Conservation (phyloP, 1,140 invertebrate genomes). For the Saccostrea glomerata region DNA sequence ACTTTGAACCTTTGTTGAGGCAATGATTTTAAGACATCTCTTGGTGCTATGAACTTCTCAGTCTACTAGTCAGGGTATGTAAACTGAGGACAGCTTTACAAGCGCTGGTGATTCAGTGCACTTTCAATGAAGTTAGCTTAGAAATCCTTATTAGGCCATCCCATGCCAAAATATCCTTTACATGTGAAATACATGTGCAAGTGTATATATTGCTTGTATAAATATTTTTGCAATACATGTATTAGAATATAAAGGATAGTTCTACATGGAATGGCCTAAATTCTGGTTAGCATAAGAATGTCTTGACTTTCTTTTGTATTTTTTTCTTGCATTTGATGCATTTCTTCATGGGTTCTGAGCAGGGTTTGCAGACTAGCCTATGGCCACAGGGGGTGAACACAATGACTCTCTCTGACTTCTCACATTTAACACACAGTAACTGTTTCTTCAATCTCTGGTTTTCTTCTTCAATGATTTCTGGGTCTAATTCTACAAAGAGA, state of each 20-base stretch:
- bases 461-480: conserved; percentile 32
- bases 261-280: neutral
- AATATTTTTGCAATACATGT: neutral
- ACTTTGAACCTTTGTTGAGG: no score
- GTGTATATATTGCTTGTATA: neutral
- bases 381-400: conserved; percentile 33
- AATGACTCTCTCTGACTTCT: neutral
- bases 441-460: conserved; percentile 28
- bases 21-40: neutral
- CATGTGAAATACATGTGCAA: neutral
- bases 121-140: neutral
- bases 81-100: neutral
- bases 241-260: neutral
- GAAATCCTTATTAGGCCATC: neutral
- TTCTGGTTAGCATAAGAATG: neutral
- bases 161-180: neutral
- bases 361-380: conserved; percentile 8
- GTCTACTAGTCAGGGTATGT: neutral
- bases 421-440: conserved; percentile 16
- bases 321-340: conserved; percentile 35
- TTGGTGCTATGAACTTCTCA: neutral
- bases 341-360: neutral
- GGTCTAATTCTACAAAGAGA: conserved; percentile 1
- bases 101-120: no score
- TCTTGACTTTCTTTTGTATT: conserved; percentile 36